Percentiles rank a stretch among this genome's conserved stretches.
phyloP scores from a whole-genome alignment of 2,888 invertebrate genomes.

The Coecobrya sp. region DNA sequence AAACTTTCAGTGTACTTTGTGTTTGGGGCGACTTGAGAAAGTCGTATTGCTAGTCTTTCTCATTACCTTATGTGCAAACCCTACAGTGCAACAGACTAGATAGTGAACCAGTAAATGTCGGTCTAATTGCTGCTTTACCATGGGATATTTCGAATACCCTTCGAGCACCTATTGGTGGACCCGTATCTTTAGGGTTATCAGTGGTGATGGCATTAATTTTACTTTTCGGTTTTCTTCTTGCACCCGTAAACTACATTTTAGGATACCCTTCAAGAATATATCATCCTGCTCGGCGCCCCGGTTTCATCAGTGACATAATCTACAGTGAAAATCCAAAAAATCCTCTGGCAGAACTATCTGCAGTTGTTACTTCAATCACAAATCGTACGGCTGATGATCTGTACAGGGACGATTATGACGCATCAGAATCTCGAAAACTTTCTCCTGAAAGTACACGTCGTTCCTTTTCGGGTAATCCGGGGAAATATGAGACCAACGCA shows the following conservation, averaged over 20 bases:
- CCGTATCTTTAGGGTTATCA: constrained; percentile 76
- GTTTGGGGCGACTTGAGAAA: constrained; percentile 36
- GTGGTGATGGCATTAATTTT: constrained; percentile 81
- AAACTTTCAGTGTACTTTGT: not conserved
- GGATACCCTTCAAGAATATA: constrained; percentile 84
- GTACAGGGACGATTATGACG: not conserved
- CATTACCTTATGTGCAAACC: not conserved
- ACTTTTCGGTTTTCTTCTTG: constrained; percentile 83
- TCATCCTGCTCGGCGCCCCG: constrained; percentile 65
- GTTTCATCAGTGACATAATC: constrained; percentile 43
- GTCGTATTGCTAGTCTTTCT: not conserved
- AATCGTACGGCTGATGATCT: constrained; percentile 7
- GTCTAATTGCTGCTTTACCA: constrained; percentile 84
- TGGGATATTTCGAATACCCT: constrained; percentile 86
- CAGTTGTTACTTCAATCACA: not conserved
- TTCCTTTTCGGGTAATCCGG: not conserved
- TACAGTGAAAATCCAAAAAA: not conserved
- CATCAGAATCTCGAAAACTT: not conserved
- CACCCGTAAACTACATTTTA: constrained; percentile 84
- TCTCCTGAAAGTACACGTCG: not conserved
- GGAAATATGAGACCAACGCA: not conserved
- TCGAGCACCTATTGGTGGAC: constrained; percentile 82
- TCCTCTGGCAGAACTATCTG: not conserved
- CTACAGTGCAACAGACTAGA: constrained; percentile 54
- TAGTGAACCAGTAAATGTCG: constrained; percentile 82